These are phyloP conservation scores for Daktulosphaira vitifoliae DNA, from an alignment of 1,140 invertebrate species.

Conservation along the genomic window DNA sequence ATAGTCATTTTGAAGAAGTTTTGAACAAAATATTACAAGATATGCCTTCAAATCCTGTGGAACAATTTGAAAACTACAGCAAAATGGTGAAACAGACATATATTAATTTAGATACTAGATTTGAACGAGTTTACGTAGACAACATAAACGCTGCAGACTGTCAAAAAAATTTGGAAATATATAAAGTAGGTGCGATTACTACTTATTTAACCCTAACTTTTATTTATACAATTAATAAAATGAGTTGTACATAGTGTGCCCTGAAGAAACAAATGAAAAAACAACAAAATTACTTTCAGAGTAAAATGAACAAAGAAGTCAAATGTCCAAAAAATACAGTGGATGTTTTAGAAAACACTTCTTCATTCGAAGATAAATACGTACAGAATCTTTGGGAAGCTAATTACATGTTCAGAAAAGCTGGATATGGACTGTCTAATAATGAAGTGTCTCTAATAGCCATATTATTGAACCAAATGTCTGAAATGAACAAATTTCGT, in stretches of 20 bases:
- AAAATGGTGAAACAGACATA: constrained; percentile 6
- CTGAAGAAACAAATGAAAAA: background rate
- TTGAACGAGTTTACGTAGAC: constrained; percentile 8
- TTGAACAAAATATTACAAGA: constrained; percentile 3
- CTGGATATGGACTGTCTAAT: constrained; percentile 9
- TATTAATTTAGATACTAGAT: background rate
- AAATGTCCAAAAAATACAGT: no score
- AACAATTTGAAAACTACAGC: constrained; percentile 18
- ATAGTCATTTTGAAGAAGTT: constrained; percentile 2
- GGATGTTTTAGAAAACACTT: no score
- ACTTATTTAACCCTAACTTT: no score
- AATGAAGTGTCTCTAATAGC: constrained; percentile 3
- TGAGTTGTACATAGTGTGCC: constrained; percentile 2
- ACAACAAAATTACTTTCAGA: background rate
- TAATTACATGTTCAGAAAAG: constrained; percentile 17
- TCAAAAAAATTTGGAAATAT: constrained; percentile 1
- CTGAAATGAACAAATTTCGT: constrained; percentile 4
- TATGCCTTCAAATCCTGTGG: background rate
- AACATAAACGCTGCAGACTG: background rate
- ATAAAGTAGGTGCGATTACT: background rate
- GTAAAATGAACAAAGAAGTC: background rate
- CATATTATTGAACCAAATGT: background rate
- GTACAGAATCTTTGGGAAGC: constrained; percentile 12
- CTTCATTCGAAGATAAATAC: no score
- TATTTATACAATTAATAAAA: no score